Percentiles rank a stretch among this genome's conserved stretches.
Evolutionary conservation across 1,140 invertebrate species (phyloP).

Genomic region (Drosophila asahinai): DNA sequence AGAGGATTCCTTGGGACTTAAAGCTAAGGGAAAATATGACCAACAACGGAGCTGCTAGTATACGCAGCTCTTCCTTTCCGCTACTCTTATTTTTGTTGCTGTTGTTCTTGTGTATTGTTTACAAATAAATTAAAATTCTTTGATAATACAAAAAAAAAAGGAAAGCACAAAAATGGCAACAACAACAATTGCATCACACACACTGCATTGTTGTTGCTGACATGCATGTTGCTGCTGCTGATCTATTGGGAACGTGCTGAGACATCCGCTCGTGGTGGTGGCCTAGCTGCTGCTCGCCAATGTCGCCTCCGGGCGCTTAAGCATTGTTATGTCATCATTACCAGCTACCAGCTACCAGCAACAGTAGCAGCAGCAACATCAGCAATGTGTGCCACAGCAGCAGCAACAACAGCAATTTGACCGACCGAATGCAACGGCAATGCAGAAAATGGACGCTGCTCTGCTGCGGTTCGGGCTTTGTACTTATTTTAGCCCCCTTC

Average conservation of each 20-base stretch:
- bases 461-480: constrained; percentile 58
- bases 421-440: constrained; percentile 43
- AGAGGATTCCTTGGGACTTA: neutral
- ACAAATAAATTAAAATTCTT: constrained; percentile 82
- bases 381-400: constrained; percentile 52
- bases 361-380: constrained; percentile 12
- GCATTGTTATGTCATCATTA: constrained; percentile 83
- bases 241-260: constrained; percentile 82
- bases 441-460: constrained; percentile 49
- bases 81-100: neutral
- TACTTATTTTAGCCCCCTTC: constrained; percentile 43
- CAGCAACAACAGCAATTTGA: constrained; percentile 51
- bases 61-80: neutral
- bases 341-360: constrained; percentile 55
- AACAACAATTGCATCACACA: constrained; percentile 59
- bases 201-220: constrained; percentile 17
- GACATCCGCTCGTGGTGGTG: constrained; percentile 61
- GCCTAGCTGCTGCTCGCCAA: constrained; percentile 48
- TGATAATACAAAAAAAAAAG: constrained; percentile 72
- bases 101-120: constrained; percentile 63
- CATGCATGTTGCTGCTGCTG: constrained; percentile 44
- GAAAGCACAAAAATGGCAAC: constrained; percentile 28
- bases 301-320: constrained; percentile 74
- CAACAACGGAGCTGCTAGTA: constrained; percentile 23
- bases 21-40: neutral